Evolutionary conservation across 2,888 invertebrate species (phyloP).

Genomic region (Nephrotoma appendiculata): DNA sequence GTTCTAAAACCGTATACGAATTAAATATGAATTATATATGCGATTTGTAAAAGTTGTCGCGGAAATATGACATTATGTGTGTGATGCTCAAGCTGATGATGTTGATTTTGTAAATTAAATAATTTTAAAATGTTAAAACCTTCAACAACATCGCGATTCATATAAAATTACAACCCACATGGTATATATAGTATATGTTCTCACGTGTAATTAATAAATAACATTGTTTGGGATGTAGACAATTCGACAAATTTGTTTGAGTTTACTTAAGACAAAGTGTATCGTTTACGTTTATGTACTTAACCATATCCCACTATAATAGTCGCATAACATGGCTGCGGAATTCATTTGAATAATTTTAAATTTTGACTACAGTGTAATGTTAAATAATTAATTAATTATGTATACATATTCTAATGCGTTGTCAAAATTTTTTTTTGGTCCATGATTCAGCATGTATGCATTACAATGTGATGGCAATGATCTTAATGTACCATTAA

Average conservation of each 20-base stretch:
- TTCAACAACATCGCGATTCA: not conserved
- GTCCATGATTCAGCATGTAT: not conserved
- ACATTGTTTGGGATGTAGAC: not conserved
- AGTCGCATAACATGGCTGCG: not conserved
- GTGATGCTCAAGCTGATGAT: not conserved
- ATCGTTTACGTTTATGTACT: not conserved
- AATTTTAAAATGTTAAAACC: not conserved
- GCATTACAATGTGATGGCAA: not conserved
- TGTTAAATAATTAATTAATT: not conserved
- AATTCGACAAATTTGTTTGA: not conserved
- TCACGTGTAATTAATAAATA: not conserved
- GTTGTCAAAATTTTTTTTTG: not conserved
- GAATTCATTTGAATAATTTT: not conserved
- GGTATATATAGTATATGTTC: not conserved
- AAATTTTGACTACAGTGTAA: not conserved
- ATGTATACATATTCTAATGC: not conserved
- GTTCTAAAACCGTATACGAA: not conserved
- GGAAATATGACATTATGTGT: not conserved
- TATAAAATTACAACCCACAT: not conserved
- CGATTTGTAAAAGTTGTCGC: not conserved
- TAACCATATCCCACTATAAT: not conserved
- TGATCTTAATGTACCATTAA: not conserved
- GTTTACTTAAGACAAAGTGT: not conserved
- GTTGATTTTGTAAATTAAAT: not conserved
- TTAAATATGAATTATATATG: not conserved